A percentile compares a stretch with the other conserved stretches of the same genome.
Evolutionary conservation across 64 coral and sea anemone genomes (phyloP).

Genomic region (Stichodactyla mertensii): DNA sequence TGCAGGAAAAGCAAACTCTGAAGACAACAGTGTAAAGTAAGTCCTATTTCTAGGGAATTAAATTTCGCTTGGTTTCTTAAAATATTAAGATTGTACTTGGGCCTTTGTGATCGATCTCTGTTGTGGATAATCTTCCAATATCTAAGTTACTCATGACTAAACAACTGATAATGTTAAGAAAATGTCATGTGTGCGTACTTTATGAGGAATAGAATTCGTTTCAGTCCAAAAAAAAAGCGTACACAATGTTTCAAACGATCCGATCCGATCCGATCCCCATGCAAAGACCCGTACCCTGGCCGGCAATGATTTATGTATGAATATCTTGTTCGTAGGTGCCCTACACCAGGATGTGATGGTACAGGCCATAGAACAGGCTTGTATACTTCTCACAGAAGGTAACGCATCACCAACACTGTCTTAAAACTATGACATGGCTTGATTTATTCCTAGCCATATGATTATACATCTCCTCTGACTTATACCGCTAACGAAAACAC

Average conservation of each 20-base stretch:
- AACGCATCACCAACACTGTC: not conserved
- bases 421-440: no score
- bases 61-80: not conserved
- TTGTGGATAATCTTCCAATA: no score
- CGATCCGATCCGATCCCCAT: not conserved
- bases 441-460: no score
- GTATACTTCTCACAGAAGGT: constrained; percentile 97
- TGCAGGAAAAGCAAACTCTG: constrained; percentile 11
- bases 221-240: not conserved
- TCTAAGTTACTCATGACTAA: not conserved
- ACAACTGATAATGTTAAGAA: no score
- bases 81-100: not conserved
- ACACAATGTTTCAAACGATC: not conserved
- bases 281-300: no score
- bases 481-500: no score
- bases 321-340: constrained; percentile 49
- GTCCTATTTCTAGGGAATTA: not conserved
- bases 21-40: constrained; percentile 23
- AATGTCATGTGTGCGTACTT: not conserved
- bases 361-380: constrained; percentile 87
- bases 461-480: no score
- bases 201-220: not conserved
- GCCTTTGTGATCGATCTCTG: not conserved
- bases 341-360: constrained; percentile 94
- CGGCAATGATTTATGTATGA: not conserved